Evolutionary conservation across 1,140 invertebrate species (phyloP).

Genomic region (Sitodiplosis mosellana): DNA sequence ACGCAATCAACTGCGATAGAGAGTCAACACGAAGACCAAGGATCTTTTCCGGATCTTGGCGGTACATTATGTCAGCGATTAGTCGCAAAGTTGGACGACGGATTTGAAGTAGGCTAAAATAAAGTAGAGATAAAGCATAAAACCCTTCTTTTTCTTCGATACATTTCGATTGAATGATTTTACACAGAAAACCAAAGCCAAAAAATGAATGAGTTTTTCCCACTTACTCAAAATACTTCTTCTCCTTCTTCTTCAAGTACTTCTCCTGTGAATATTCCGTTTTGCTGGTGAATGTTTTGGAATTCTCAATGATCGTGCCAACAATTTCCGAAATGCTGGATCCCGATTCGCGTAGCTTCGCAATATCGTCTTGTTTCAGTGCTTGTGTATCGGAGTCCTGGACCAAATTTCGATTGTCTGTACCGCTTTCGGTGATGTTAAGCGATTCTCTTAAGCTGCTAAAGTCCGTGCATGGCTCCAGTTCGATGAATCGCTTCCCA

Average conservation of each 20-base stretch:
- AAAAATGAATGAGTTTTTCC: too few relatives aligned
- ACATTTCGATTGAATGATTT: too few relatives aligned
- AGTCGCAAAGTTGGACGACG: conserved; percentile 52
- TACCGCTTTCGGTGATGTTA: conserved; percentile 36
- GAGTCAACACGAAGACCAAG: conserved; percentile 67
- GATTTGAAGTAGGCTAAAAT: conserved; percentile 29
- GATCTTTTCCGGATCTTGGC: conserved; percentile 54
- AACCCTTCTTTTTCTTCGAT: too few relatives aligned
- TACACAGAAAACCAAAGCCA: too few relatives aligned
- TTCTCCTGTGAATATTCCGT: conserved; percentile 88
- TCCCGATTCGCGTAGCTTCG: conserved; percentile 51
- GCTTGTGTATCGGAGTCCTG: conserved; percentile 77
- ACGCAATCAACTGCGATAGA: conserved; percentile 67
- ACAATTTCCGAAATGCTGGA: conserved; percentile 67
- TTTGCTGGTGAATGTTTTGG: conserved; percentile 66
- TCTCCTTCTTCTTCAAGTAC: conserved; percentile 85
- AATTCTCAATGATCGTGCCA: conserved; percentile 71
- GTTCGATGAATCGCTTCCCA: conserved; percentile 32
- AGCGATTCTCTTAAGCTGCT: conserved; percentile 28
- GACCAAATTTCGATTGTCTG: conserved; percentile 68
- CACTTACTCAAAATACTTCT: conserved; percentile 70
- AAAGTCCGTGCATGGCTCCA: conserved; percentile 32
- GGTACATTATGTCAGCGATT: conserved; percentile 61
- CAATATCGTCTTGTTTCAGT: conserved; percentile 64
- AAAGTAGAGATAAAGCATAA: too few relatives aligned